Evolutionary conservation across 2,113 vertebrate species (phyloP), one percentile per base, ranked within the genome.

Genomic region (Collichthys lucidus): DNA sequence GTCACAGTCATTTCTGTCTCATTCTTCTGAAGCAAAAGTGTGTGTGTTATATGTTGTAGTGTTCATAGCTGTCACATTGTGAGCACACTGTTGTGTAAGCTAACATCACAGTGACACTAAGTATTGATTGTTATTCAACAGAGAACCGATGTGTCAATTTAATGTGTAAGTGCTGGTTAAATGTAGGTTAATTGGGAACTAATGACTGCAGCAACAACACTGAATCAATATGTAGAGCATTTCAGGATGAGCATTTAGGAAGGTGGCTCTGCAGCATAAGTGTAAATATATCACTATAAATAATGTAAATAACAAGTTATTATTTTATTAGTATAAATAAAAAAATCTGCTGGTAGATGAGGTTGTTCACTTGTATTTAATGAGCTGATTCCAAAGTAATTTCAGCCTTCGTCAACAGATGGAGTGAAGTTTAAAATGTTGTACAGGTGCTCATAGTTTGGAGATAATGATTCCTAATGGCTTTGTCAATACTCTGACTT

Each of bases 151-250:
- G 3, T 12, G 40, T 53, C 44, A 29, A 14, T 65, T 49, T 5
- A 49, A 71, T 49, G 31, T 22, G 4, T 8, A 60, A 79, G 53
- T 15, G 16, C 57, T 80, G 44, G 2, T 74, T 60, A 52, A 79
- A 86, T 74, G 49, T 81, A 47, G 83, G 85, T 72, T 87, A 91
- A 88, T 86, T 73, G 74, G 24, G 56, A 24, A 9, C 24, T 68
- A 50, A 73, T 49, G 66, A 52, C 77, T 55, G 22, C 26, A 47
- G 61, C 55, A 49, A 14, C 46, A 55, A 15, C 59, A 64, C 11
- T 57, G n/a, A 26, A 35, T 59, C 59, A 74, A 24, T 50, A 22
- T 26, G 49, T 19, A 29, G 62, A 56, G 26, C 17, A 1, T 62
- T 15, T 20, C 3, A 53, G 59, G 26, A 40, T 26, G 40, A 55